These are phyloP conservation scores for Pachypeltis micranthus DNA, from an alignment of 1,140 invertebrate genomes.

Conservation along the genomic window DNA sequence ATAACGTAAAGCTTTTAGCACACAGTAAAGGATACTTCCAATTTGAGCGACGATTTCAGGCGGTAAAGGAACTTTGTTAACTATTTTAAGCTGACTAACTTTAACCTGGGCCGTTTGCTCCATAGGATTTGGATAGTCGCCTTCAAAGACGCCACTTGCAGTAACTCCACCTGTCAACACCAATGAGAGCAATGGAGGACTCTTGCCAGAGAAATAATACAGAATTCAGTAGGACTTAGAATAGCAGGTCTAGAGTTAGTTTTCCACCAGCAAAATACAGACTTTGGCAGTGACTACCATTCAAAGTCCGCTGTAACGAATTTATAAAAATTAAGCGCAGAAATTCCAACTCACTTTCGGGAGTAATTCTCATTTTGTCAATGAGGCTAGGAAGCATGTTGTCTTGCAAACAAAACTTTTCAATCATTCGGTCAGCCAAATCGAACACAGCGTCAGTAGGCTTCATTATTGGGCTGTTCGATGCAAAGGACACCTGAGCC, in stretches of 20 bases:
- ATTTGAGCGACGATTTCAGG: constrained; percentile 88
- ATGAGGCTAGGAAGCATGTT: constrained; percentile 55
- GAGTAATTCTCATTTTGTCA: constrained; percentile 40
- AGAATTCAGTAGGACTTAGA: neutral
- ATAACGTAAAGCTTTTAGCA: no score
- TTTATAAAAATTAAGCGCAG: neutral
- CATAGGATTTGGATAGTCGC: constrained; percentile 73
- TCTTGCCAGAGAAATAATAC: neutral
- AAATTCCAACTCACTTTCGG: constrained; percentile 31
- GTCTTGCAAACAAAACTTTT: constrained; percentile 55
- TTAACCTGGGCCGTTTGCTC: constrained; percentile 50
- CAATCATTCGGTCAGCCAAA: constrained; percentile 57
- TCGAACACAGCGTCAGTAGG: constrained; percentile 42
- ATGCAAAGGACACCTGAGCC: neutral
- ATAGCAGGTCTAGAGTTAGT: no score
- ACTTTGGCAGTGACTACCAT: no score
- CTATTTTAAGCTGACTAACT: constrained; percentile 64
- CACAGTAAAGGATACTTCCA: constrained; percentile 78
- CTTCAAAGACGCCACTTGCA: constrained; percentile 76
- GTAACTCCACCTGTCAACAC: constrained; percentile 46
- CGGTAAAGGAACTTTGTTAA: constrained; percentile 77
- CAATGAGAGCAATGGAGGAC: neutral
- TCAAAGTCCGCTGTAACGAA: neutral
- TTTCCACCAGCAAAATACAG: no score
- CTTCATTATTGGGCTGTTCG: neutral